phyloP scores from a whole-genome alignment of 2,888 invertebrate genomes.

The Sinopyrophorus schimmeli region DNA sequence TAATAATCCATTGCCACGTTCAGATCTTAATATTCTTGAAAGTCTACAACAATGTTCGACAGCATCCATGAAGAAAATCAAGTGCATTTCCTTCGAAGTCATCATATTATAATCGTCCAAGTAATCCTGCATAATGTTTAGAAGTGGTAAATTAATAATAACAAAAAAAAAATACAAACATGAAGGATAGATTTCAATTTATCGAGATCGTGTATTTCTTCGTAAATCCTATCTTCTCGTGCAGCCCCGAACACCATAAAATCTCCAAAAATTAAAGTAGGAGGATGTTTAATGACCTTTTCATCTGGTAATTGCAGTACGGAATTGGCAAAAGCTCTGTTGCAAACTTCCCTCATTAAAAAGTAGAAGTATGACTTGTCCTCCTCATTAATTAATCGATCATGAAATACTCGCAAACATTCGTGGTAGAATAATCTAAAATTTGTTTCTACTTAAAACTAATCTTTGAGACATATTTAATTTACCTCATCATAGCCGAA shows the following conservation, averaged over 20 bases:
- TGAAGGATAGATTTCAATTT: constrained; percentile 73
- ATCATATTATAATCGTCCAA: too few relatives aligned
- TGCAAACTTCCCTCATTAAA: constrained; percentile 69
- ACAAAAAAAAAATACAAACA: too few relatives aligned
- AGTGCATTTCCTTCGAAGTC: too few relatives aligned
- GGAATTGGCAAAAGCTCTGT: constrained; percentile 64
- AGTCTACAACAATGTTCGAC: too few relatives aligned
- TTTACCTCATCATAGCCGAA: constrained; percentile 67
- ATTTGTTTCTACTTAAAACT: background rate
- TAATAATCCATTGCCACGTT: constrained; percentile 85
- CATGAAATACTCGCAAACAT: constrained; percentile 88
- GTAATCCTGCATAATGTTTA: too few relatives aligned
- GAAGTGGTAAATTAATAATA: too few relatives aligned
- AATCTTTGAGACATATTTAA: background rate
- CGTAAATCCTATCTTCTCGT: constrained; percentile 75
- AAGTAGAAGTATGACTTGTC: constrained; percentile 82
- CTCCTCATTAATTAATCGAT: constrained; percentile 78
- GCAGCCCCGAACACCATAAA: constrained; percentile 77
- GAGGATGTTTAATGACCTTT: constrained; percentile 63
- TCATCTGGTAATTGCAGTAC: constrained; percentile 65
- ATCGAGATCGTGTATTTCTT: constrained; percentile 74
- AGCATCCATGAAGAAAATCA: too few relatives aligned
- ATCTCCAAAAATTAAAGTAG: constrained; percentile 80
- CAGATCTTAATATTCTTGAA: constrained; percentile 80
- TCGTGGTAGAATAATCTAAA: constrained; percentile 88